Base-by-base conservation (phyloP, 2,113 vertebrate species). In the Cyphomyrus plagiostoma region DNA sequence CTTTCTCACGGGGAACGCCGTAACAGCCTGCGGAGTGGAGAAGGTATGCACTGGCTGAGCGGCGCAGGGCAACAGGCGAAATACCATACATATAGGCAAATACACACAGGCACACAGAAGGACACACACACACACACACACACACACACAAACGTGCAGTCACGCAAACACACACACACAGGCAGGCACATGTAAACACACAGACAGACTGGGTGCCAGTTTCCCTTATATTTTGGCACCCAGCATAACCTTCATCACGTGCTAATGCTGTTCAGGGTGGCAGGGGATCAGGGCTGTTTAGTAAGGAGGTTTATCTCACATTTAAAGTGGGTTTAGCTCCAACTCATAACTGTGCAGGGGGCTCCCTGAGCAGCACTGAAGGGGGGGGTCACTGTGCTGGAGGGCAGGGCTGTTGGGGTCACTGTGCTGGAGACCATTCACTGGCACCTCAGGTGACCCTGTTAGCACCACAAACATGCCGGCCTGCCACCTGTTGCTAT, bases 11-110 rank as follows among this genome's bases (percentile, higher is more conserved):
- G 19, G 96, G 94, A 0, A 99, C 96, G 0, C 98, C 98, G 0
- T 99, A 99, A 92, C 98, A 99, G 94, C 98, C 98, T 99, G 88
- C 2, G 46, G 42, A 52, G 39, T 56, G 92, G 86, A 56, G 19
- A 17, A 35, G 87, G 2, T 62, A 17, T 3, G 23, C 23, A 26
- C 49, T 48, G 39, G 46, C 39, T 45, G 46, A 21, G 8, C 1
- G 2, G 82, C 9, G 23, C 46, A 85, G 48, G n/a, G 9, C 42
- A 85, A 48, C 83, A 50, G 48, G 23, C 48, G 4, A 48, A 6
- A 6, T 11, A 15, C 83, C 45, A 84, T 11, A 26, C n/a, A 66
- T 26, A 66, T 11, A 62, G 23, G 58, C 56, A 62, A n/a, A 30
- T 10, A 66, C 9, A 66, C 3, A 62, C 56, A n/a, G 21, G 0